A percentile compares a stretch with the other conserved stretches of the same genome.
Evolutionary conservation across 2,888 invertebrate species (phyloP).

Genomic region (Bellardia pandia): DNA sequence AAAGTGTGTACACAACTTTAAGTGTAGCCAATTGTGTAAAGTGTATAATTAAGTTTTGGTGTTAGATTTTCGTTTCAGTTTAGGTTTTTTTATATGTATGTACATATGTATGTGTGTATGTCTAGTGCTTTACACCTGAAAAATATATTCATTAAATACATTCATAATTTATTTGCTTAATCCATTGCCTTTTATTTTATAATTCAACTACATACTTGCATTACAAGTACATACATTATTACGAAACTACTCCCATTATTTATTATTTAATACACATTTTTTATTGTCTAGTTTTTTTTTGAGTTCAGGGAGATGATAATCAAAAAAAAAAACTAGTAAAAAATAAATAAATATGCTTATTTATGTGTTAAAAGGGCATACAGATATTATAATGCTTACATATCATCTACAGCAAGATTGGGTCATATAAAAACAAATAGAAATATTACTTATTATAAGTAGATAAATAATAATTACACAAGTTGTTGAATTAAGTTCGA

Average conservation of each 20-base stretch:
- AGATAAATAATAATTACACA: too few relatives aligned
- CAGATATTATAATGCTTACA: neutral
- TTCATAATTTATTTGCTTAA: slow-evolving; percentile 41
- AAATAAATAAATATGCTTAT: neutral
- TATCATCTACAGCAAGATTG: too few relatives aligned
- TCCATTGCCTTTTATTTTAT: slow-evolving; percentile 2
- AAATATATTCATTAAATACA: slow-evolving; percentile 27
- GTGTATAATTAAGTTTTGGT: slow-evolving; percentile 68
- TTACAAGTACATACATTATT: neutral
- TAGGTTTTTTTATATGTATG: neutral
- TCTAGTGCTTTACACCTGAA: neutral
- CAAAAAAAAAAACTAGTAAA: slow-evolving; percentile 28
- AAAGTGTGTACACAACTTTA: slow-evolving; percentile 16
- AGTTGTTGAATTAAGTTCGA: too few relatives aligned
- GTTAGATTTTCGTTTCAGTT: slow-evolving; percentile 37
- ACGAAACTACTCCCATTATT: slow-evolving; percentile 51
- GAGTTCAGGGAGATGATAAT: slow-evolving; percentile 70
- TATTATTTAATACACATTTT: slow-evolving; percentile 23
- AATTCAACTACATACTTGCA: neutral
- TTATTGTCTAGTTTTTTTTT: slow-evolving; percentile 29
- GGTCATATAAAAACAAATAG: neutral
- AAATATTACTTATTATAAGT: neutral
- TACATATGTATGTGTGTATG: neutral
- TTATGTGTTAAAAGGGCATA: slow-evolving; percentile 28
- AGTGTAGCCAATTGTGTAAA: slow-evolving; percentile 65